Evolutionary conservation across 2,797 vertebrate genomes (phyloP), one percentile per base, ranked within the genome.

Genomic region (Enteromius radiatus): DNA sequence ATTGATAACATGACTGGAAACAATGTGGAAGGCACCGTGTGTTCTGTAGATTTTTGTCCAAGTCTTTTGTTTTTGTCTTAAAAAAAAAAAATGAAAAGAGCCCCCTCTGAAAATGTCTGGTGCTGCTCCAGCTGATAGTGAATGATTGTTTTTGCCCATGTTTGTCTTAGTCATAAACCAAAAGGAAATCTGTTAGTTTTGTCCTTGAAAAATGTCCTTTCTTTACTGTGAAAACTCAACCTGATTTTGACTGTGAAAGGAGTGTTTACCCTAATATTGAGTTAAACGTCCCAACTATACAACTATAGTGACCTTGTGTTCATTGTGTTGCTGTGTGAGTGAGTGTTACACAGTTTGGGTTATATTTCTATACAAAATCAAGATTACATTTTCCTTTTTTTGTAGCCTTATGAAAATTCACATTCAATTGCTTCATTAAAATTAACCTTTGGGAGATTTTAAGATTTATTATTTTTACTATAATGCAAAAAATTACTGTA

Each of bases 191-290:
- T 82, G 38, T 61, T 45, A n/a, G 38, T 71, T 80, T 80, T 71
- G 80, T 59, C 73, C 73, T 82, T 82, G 73, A 7, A 45, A 59
- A 61, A 59, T 41, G 67, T 79, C 61, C 56, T 38, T 11, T 61
- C 14, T 68, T 59, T 63, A 41, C 26, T 43, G 41, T 76, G 63
- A 38, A 76, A 78, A 56, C 15, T 33, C 68, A 38, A 33, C 4
- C 31, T 59, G 5, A 26, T 33, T 41, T 26, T n/a, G 49, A 26
- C 38, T 68, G 12, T 68, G 54, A 17, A 56, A 71, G 26, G 8
- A 80, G 41, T n/a, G 10, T 78, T 78, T 49, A 41, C 75, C 33
- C 38, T 74, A 12, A 41, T 56, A 59, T 67, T 23, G 15, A 54
- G n/a, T 64, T 19, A 41, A 63, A 70, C 19, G 52, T 65, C 65